A percentile compares a stretch with the other conserved stretches of the same genome.
Evolutionary conservation across 2,113 vertebrate species (phyloP).

Genomic region (Meriones unguiculatus): DNA sequence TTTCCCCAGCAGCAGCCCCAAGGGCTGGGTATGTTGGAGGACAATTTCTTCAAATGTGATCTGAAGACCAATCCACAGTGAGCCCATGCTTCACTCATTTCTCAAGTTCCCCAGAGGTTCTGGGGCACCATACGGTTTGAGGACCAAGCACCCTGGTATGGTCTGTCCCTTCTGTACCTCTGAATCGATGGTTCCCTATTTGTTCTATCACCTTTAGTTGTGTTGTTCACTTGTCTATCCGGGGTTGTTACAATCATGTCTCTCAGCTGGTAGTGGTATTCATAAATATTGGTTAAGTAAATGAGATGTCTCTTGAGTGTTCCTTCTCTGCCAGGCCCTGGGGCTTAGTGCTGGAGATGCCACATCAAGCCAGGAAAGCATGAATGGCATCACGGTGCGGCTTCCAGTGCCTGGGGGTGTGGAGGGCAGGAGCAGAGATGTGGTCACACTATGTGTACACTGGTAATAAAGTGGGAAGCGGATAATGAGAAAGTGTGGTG

Average conservation of each 20-base stretch:
- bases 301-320: not conserved
- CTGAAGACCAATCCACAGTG: constrained; percentile 27
- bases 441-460: not conserved
- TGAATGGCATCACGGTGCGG: too few species aligned
- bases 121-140: not conserved
- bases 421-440: not conserved
- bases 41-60: constrained; percentile 33
- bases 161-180: not conserved
- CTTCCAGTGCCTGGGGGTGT: not conserved
- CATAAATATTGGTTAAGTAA: not conserved
- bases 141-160: not conserved
- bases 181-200: not conserved
- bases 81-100: not conserved
- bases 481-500: not conserved
- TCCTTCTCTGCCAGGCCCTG: not conserved
- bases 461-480: not conserved
- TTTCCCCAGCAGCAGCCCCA: not conserved
- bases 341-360: not conserved
- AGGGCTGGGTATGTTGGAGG: not conserved
- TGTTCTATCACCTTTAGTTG: not conserved
- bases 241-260: not conserved
- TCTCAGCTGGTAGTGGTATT: not conserved
- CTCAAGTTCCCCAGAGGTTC: not conserved
- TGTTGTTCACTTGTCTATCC: not conserved
- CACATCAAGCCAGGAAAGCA: not conserved